These are phyloP conservation scores for Bombus cullumanus DNA, from an alignment of 1,140 invertebrate species.

Conservation along the genomic window DNA sequence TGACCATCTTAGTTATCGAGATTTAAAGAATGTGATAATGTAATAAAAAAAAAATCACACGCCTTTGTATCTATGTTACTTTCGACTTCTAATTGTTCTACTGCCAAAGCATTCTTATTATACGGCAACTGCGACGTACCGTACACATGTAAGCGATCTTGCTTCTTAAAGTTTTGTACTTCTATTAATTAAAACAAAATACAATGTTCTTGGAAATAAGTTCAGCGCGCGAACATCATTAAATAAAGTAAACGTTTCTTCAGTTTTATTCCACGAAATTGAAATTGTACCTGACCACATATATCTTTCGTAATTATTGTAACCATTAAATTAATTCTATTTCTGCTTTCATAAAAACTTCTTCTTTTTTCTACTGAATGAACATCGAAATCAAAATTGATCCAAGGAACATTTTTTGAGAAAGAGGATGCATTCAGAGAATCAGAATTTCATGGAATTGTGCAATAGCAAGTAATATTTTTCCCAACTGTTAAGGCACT, in stretches of 20 bases:
- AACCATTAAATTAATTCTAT: conserved; percentile 1
- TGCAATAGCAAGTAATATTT: background rate
- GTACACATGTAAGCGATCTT: conserved; percentile 56
- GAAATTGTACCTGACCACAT: conserved; percentile 27
- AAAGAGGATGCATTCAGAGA: background rate
- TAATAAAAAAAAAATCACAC: conserved; percentile 55
- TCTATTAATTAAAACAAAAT: conserved; percentile 53
- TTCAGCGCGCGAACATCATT: conserved; percentile 52
- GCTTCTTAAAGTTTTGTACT: conserved; percentile 66
- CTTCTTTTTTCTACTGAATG: background rate
- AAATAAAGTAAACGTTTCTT: conserved; percentile 63
- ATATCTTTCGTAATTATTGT: conserved; percentile 17
- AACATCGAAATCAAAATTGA: background rate
- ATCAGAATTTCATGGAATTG: background rate
- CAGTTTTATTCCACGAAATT: conserved; percentile 55
- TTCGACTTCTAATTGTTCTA: conserved; percentile 65
- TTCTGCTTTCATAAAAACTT: conserved; percentile 1
- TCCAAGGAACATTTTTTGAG: background rate
- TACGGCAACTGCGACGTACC: conserved; percentile 54
- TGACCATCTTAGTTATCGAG: conserved; percentile 52
- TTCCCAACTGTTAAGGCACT: background rate
- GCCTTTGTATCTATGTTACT: conserved; percentile 54
- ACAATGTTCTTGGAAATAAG: conserved; percentile 53
- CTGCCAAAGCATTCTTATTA: conserved; percentile 68
- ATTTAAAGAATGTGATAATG: conserved; percentile 61